Base-by-base conservation (phyloP, 2,113 vertebrate genomes). In the Peromyscus maniculatus region DNA sequence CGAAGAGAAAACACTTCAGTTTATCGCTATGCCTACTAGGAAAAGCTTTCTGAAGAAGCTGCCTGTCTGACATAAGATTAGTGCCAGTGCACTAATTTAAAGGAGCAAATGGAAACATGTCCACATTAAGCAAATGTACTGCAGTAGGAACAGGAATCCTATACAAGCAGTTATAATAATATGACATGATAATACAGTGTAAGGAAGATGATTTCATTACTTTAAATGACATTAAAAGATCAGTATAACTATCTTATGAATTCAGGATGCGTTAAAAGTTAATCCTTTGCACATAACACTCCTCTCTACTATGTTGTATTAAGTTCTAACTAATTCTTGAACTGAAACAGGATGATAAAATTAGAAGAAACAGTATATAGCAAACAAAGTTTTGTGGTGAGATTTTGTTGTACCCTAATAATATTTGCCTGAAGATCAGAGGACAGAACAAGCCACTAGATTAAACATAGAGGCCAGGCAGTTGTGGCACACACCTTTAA, bases 151-250 rank as follows among this genome's bases (percentile, higher is more conserved):
- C 77, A 89, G 12, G 39, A 77, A 77, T 36, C 21, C 83, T 83
- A 22, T 22, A 33, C 62, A 83, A 86, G 59, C 59, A 26, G 59
- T 33, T 94, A 26, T 59, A 94, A 74, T 94, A 62, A 84, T 13
- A 95, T 2, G 77, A 97, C 36, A 5, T 15, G 15, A 31, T 31
- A 22, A 87, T 22, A 22, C 17, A 33, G 26, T 49, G 64, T 24
- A 91, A 78, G 59, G 26, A 95, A 97, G 84, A 96, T 55, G 8
- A 31, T 78, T 64, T 94, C 91, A 93, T 75, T 72, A 91, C 64
- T 86, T 91, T n/a, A 91, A 80, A 46, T 21, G 64, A 89, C 91
- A 97, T 93, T 97, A 28, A 96, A 95, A 96, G 55, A 46, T 82
- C 88, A 84, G 59, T 49, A 89, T 0, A 43, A 97, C 88, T 0